Evolutionary conservation across 37 sponge, comb jelly and placozoan species (phyloP), one percentile per base, ranked within the genome.

Genomic region (Axinella damicornis): DNA sequence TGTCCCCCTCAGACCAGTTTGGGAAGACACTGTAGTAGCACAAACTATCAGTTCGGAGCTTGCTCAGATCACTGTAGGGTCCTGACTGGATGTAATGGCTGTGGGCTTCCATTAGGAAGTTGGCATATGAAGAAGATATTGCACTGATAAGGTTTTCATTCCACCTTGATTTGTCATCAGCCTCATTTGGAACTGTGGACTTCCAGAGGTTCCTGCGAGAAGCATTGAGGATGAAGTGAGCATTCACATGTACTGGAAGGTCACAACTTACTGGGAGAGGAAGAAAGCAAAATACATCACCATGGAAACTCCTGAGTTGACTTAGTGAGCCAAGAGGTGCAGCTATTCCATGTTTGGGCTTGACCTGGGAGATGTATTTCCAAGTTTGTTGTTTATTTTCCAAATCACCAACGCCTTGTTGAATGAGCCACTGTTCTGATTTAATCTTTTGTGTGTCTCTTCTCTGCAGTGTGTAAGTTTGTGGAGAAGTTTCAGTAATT

Each of bases 231-330:
- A 71, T 52, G 64, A 86, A 86, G 21, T 78, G 64, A 19, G 80
- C 87, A 71, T 86, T 78, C 16, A 86, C 61, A 65, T 86, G 87
- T 5, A 86, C 87, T 28, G 87, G 80, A 14, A 86, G 73, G 36
- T 60, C 36, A 34, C 58, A 72, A 19, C 57, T 2, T 0, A 86
- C 24, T 39, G 87, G 80, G 12, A 86, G 64, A 22, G 88, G 88
- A 9, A 87, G 76, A 52, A 87, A 80, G 66, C 88, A 87, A 68
- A 87, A 87, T 30, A 80, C 82, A 34, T 65, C 60, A 11, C 75
- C 67, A 46, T 12, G 9, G 46, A 46, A 46, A 12, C 9, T 46
- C 46, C 9, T 46, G 46, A 46, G 46, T 4, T 46, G 6, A 4
- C 9, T 4, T 46, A 46, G 46, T 46, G 46, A 46, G 46, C 4